Base-by-base conservation (phyloP, 2,113 vertebrate species). In the Cephalopterus ornatus region DNA sequence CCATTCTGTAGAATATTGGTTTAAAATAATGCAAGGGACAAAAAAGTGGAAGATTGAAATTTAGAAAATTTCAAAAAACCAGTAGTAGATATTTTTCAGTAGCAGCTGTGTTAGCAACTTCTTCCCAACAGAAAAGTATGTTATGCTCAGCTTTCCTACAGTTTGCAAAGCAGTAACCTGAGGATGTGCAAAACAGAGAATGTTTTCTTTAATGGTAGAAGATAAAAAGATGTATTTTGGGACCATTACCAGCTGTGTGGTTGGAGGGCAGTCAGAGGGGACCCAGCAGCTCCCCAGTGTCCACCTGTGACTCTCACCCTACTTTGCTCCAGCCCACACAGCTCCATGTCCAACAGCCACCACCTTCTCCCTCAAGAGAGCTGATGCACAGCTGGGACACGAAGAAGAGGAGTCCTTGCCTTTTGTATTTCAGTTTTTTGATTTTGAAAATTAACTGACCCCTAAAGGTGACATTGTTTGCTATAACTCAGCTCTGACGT, bases 1-100 rank as follows among this genome's bases (percentile, higher is more conserved):
- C 37, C 12, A 19, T 62, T n/a, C 30, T 52, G 21, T 67, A 49
- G 53, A 82, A 52, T 8, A 65, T 6, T 37, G 8, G 7, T 32
- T 58, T 82, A 39, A 82, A 79, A 75, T n/a, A 81, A 71, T 44
- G 9, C 16, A 53, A 12, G 9, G 13, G 8, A 21, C 8, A 8
- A 35, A 76, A 39, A 73, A 55, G 6, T 50, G 6, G 66, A 74
- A 92, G 65, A 74, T 2, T 73, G n/a, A 89, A 41, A 59, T 35
- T 18, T 5, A 46, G 23, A 55, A 75, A 28, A 14, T 4, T 11
- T 1, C 3, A 0, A 3, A 47, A 70, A 74, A 32, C 7, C 7
- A 1, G 7, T 65, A 90, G 24, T 20, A 4, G 41, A 4, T 79
- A 19, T 75, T 88, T 72, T 50, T 63, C 3, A 1, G 30, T 24